Conservation (phyloP, 2,888 invertebrate genomes). For the Baccha elongata region DNA sequence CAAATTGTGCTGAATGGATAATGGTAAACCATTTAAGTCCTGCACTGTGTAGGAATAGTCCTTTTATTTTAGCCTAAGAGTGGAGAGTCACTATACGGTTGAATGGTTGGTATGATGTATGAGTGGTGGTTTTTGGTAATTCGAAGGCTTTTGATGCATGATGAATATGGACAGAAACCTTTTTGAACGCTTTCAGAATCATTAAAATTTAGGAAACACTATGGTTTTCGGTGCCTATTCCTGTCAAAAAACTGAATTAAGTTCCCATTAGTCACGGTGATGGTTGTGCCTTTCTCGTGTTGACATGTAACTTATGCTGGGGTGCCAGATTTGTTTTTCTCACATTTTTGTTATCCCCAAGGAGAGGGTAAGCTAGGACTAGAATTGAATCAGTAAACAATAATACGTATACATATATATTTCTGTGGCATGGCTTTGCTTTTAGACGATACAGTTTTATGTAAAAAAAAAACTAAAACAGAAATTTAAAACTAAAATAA, state of each 20-base stretch:
- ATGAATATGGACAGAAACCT: constrained; percentile 35
- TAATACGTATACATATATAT: too few relatives aligned
- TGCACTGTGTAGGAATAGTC: constrained; percentile 2
- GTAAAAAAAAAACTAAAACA: too few relatives aligned
- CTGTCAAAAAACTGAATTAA: constrained; percentile 32
- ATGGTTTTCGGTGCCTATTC: not conserved
- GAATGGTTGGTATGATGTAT: not conserved
- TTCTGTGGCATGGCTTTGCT: too few relatives aligned
- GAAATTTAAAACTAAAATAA: too few relatives aligned
- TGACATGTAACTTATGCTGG: constrained; percentile 17
- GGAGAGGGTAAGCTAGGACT: too few relatives aligned
- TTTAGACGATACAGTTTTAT: too few relatives aligned
- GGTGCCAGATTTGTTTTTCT: constrained; percentile 6
- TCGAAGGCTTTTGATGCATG: constrained; percentile 25
- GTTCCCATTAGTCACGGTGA: constrained; percentile 25
- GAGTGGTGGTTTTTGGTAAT: constrained; percentile 34
- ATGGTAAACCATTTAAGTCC: constrained; percentile 24
- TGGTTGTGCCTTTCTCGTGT: constrained; percentile 28
- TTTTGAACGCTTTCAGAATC: constrained; percentile 19
- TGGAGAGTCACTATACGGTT: not conserved
- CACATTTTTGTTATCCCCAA: too few relatives aligned
- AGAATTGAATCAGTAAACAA: too few relatives aligned
- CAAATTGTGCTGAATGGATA: constrained; percentile 36
- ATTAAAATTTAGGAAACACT: constrained; percentile 11
- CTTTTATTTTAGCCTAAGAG: constrained; percentile 8